Evolutionary conservation across 2,113 vertebrate species (phyloP).

Genomic region (Trichomycterus rosablanca): DNA sequence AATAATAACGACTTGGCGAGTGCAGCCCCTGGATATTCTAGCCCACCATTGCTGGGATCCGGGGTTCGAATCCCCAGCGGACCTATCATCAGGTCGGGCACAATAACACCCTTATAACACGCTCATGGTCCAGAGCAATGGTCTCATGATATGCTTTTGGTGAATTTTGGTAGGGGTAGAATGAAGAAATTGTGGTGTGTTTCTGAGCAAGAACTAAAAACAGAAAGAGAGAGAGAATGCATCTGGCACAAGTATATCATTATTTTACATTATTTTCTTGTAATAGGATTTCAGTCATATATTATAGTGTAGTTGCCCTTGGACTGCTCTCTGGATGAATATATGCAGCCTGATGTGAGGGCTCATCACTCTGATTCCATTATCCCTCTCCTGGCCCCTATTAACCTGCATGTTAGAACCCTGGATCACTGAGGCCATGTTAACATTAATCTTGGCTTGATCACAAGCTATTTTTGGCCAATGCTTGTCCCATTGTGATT

Average conservation of each 20-base stretch:
- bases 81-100: no score
- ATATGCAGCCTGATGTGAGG: slow-evolving; percentile 13
- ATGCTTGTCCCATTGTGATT: slow-evolving; percentile 4
- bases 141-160: no score
- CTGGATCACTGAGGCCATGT: slow-evolving; percentile 7
- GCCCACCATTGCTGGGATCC: no score
- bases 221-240: background rate
- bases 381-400: slow-evolving; percentile 25
- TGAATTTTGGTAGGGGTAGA: no score
- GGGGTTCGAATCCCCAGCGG: no score
- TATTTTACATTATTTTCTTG: no score
- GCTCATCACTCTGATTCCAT: slow-evolving; percentile 23
- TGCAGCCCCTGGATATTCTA: no score
- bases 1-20: no score
- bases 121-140: no score
- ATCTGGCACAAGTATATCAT: background rate
- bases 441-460: slow-evolving; percentile 17
- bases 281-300: slow-evolving; percentile 13
- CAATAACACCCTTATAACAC: no score
- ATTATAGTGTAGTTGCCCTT: background rate
- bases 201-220: no score
- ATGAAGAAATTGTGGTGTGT: no score
- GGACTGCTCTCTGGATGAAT: slow-evolving; percentile 2
- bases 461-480: slow-evolving; percentile 18
- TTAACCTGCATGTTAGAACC: slow-evolving; percentile 24